Evolutionary conservation across 2,888 invertebrate genomes (phyloP).

Genomic region (Drosophila mulleri): DNA sequence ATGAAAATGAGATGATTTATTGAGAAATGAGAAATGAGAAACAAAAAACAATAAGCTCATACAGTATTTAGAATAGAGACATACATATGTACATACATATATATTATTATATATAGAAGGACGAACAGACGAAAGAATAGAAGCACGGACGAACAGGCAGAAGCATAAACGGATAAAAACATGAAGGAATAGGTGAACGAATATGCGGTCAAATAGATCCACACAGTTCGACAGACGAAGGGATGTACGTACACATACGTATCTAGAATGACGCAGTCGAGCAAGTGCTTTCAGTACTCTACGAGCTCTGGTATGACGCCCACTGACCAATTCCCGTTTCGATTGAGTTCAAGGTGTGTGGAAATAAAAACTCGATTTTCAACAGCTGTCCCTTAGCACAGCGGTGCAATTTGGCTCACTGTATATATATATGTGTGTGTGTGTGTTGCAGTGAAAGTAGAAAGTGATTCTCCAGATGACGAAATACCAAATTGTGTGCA

Average conservation of each 20-base stretch:
- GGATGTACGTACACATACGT: neutral
- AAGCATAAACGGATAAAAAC: neutral
- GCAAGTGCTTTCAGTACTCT: neutral
- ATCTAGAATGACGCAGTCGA: neutral
- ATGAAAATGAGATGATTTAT: neutral
- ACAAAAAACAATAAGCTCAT: neutral
- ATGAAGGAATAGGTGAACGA: too few relatives aligned
- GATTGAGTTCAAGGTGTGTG: neutral
- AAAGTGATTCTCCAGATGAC: slow-evolving; percentile 57
- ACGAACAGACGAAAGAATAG: neutral
- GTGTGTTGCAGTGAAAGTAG: slow-evolving; percentile 68
- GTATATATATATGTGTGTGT: slow-evolving; percentile 7
- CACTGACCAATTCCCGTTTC: neutral
- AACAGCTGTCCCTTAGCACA: slow-evolving; percentile 15
- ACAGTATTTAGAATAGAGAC: too few relatives aligned
- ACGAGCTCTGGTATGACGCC: neutral
- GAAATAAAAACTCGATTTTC: slow-evolving; percentile 20
- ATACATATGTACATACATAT: too few relatives aligned
- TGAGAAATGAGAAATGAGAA: neutral
- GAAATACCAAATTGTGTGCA: slow-evolving; percentile 39
- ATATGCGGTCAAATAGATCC: too few relatives aligned
- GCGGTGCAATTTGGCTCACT: slow-evolving; percentile 44
- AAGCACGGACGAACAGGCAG: neutral
- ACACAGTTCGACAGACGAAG: neutral
- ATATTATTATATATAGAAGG: neutral